Evolutionary conservation across 1,140 invertebrate genomes (phyloP), one percentile per base, ranked within the genome.

Genomic region (Armadillidium nasatum): DNA sequence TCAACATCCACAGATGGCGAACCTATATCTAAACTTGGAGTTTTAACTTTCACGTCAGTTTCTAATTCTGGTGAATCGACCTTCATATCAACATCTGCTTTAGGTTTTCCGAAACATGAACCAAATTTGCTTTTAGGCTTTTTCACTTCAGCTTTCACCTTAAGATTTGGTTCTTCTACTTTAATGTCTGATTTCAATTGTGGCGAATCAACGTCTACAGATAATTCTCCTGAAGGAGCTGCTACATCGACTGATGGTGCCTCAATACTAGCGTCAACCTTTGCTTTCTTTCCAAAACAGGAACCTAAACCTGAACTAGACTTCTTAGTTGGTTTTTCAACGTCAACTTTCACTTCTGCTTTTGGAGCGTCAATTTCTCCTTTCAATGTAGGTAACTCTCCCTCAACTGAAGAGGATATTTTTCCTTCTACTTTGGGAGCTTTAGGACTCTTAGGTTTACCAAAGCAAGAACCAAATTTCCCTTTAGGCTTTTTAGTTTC

Each of bases 391-490:
- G 74, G 74, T 43, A 13, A 44, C 44, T 78, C 74, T 22, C 70
- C 10, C 21, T 76, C 74, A 33, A 73, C 44, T 66, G 69, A 72
- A 10, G n/a, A 73, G 23, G 72, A 60, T 50, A 69, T 73, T 70
- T 78, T 71, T 4, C 71, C 74, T 73, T 78, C 74, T 54, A 71
- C 50, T 60, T 13, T 19, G 11, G 11, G 11, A 60, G 50, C n/a
- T 73, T 75, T 33, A 15, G 70, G 74, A 69, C 19, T 68, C 44
- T 78, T 78, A 4, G 77, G 74, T 60, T 78, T 78, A 0, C 77
- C 77, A 72, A 78, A 78, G 71, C 74, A 78, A 6, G 77, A 78
- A 66, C 77, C 77, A 3, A 78, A 13, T 69, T 78, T 78, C 6
- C 15, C 22, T 43, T 78, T 78, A 19, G 74, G 23, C 69, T 71